These are phyloP conservation scores for Pseudopleuronectes americanus DNA, from an alignment of 2,797 vertebrate species.

Conservation along the genomic window DNA sequence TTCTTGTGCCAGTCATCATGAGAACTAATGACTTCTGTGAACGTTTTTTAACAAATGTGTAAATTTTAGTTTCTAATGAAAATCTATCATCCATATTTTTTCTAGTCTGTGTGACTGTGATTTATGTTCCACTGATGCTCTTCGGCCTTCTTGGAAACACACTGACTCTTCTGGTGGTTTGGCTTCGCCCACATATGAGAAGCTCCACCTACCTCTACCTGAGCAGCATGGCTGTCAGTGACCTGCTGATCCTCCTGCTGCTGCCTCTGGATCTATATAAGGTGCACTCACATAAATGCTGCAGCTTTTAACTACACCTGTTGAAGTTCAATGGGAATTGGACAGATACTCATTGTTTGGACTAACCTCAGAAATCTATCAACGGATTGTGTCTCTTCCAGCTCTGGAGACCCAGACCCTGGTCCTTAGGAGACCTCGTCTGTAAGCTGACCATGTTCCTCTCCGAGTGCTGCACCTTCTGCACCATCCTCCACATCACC, in stretches of 20 bases:
- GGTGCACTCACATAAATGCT: conserved; percentile 52
- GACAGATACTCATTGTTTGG: too few species aligned
- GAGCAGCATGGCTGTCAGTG: conserved; percentile 87
- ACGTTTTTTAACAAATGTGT: too few species aligned
- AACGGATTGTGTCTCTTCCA: conserved; percentile 34
- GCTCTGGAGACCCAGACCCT: conserved; percentile 85
- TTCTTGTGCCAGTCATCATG: too few species aligned
- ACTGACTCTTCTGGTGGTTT: conserved; percentile 85
- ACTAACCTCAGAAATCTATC: too few species aligned
- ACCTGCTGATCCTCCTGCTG: conserved; percentile 84
- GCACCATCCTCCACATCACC: conserved; percentile 87
- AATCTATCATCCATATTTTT: conserved; percentile 3
- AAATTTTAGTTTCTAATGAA: conserved; percentile 4
- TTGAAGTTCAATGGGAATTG: too few species aligned
- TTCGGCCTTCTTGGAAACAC: conserved; percentile 84
- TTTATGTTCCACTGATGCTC: conserved; percentile 82
- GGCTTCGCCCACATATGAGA: conserved; percentile 83
- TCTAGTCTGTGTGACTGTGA: conserved; percentile 78
- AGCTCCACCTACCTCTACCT: conserved; percentile 87
- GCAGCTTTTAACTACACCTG: too few species aligned
- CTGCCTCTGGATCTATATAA: conserved; percentile 87
- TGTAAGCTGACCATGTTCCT: conserved; percentile 86
- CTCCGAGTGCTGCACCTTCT: conserved; percentile 87
- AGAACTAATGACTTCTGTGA: too few species aligned
- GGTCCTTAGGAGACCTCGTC: conserved; percentile 81